Evolutionary conservation across 2,888 invertebrate genomes (phyloP), one percentile per base, ranked within the genome.

Genomic region (Brenthis ino): DNA sequence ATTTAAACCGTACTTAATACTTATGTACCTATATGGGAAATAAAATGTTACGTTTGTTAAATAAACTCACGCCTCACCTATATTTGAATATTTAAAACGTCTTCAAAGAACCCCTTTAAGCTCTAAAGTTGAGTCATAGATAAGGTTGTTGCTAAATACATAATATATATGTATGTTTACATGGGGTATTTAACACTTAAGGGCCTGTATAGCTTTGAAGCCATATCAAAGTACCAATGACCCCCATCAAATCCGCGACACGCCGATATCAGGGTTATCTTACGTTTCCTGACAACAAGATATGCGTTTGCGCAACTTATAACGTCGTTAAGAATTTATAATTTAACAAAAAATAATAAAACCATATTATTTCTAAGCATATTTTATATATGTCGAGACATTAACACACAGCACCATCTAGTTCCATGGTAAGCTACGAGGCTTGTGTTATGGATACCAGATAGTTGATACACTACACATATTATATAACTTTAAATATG

Each of bases 261-360:
- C 53, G 65, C 66, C 74, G 74, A 70, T 78, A 80, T 77, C 78
- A 72, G 77, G 78, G 80, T 85, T 86, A 86, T 85, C 83, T 78
- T 64, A 11, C 56, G 73, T 71, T 81, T 79, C 80, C 81, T 79
- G 80, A 73, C 73, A 75, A 77, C 74, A 75, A 77, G 82, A 84
- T 82, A 83, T 33, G 51, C 50, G 43, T 24, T 58, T 66, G 47
- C 63, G 63, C 53, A 63, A 53, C 63, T 37, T 53, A 16, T 66
- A 58, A 47, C n/a, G 48, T 64, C 11, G 54, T 24, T 56, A 53
- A 63, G 63, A 53, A 63, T 20, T n/a, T 63, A 20, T 28, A 28
- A 24, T 48, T 50, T 37, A 11, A 56, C 28, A 12, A 33, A 33
- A 56, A 56, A 54, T 20, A 24, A 24, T 24, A 12, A 16, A 12